These are phyloP conservation scores for Brachymystax lenok DNA, from an alignment of 2,797 vertebrate species.

Conservation along the genomic window DNA sequence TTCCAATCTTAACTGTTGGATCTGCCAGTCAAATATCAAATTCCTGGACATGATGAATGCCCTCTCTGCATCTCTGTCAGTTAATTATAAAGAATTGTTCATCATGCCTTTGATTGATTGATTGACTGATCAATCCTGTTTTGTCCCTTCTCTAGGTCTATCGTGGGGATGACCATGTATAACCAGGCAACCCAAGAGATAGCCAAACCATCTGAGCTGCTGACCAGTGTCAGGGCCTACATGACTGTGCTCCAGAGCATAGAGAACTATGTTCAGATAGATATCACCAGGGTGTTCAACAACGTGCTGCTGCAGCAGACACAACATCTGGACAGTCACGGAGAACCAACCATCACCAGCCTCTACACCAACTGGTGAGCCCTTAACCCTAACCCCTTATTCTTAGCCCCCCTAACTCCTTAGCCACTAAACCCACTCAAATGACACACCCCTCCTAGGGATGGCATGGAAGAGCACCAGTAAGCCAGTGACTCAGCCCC, in stretches of 20 bases:
- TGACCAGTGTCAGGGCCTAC: constrained; percentile 96
- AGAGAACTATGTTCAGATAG: constrained; percentile 99
- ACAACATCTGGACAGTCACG: constrained; percentile 98
- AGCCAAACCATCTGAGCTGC: constrained; percentile 96
- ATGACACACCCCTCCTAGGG: too few species aligned
- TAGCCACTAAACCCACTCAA: too few species aligned
- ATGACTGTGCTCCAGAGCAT: constrained; percentile 99
- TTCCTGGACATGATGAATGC: too few species aligned
- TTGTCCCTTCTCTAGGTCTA: constrained; percentile 72
- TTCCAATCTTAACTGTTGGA: background rate
- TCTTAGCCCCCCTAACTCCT: too few species aligned
- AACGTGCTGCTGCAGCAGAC: constrained; percentile 99
- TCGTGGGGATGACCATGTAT: constrained; percentile 99
- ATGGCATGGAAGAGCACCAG: too few species aligned
- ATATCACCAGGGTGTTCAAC: constrained; percentile 98
- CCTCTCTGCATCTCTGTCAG: too few species aligned
- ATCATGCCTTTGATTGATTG: background rate
- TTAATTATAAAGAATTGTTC: background rate
- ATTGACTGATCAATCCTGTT: background rate
- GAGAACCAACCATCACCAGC: constrained; percentile 98
- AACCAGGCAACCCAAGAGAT: constrained; percentile 99
- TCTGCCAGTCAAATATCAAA: background rate
- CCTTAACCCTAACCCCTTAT: background rate
- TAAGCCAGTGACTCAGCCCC: too few species aligned
- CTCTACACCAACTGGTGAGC: constrained; percentile 97